Evolutionary conservation across 2,113 vertebrate species (phyloP).

Genomic region (Macheiramphus alcinus): DNA sequence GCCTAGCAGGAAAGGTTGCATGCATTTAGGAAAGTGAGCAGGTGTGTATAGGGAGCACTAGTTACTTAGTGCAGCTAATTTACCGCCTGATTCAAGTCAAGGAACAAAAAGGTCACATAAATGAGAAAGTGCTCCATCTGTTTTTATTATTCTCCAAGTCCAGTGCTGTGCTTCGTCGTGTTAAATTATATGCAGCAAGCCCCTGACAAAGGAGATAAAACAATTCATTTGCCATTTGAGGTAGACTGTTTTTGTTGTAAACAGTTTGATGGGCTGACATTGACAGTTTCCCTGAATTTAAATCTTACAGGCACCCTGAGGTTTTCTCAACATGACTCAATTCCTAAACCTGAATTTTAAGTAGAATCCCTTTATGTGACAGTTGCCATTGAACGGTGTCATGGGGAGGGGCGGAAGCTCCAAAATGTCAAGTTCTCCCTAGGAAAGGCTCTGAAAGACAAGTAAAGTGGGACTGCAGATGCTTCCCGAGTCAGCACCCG

Average conservation of each 20-base stretch:
- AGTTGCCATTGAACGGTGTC: background rate
- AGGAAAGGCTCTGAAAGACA: background rate
- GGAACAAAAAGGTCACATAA: conserved; percentile 20
- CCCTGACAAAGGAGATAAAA: background rate
- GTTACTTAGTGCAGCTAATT: background rate
- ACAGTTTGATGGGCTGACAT: background rate
- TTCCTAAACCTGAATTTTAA: conserved; percentile 18
- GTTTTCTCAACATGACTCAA: background rate
- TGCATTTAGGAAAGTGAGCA: background rate
- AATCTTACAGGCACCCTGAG: background rate
- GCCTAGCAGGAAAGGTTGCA: background rate
- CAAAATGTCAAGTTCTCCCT: background rate
- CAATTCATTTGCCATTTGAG: background rate
- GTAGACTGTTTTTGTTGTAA: background rate
- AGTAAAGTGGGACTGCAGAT: fast-evolving
- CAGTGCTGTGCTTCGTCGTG: background rate
- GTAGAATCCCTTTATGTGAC: background rate
- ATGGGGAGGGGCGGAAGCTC: background rate
- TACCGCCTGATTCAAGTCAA: background rate
- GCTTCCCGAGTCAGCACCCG: background rate
- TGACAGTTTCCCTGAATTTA: background rate
- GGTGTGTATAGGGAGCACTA: background rate
- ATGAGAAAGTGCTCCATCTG: conserved; percentile 35
- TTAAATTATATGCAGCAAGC: background rate
- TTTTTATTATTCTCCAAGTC: conserved; percentile 36